Base-by-base conservation (phyloP, 37 sponge, comb jelly and placozoan species). In the Spongilla lacustris region DNA sequence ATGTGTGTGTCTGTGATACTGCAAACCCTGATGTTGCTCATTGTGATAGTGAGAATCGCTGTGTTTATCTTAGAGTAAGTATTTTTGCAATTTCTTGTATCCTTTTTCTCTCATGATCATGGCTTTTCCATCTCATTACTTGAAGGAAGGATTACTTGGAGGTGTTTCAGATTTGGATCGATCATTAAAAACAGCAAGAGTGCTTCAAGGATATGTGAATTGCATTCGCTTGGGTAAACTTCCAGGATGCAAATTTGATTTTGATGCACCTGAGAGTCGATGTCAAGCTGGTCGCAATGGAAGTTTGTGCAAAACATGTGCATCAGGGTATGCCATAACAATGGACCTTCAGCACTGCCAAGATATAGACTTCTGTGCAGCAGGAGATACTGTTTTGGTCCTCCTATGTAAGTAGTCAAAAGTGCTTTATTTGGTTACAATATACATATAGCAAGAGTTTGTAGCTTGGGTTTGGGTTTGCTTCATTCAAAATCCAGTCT, bases 241-340 rank as follows among this genome's bases (percentile, higher is more conserved):
- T 25, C 84, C 88, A 9, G 94, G 94, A 1, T 94, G 94, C 67
- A 68, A 71, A 34, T 94, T 87, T 78, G 70, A 88, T 69, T 94
- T 94, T 87, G 94, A 94, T 75, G 14, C 88, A 50, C 50, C 21
- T 12, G 77, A 79, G 66, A 37, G 17, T 2, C 94, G 91, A 70
- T 94, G 94, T 79, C 48, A 30, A 4, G 46, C 24, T 72, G 88
- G 89, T 25, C 90, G 94, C 69, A 71, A 30, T 66, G 94, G 94
- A 58, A 58, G 58, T 58, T 58, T 58, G 58, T 58, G 58, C 58
- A 58, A 58, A 58, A 58, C 58, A 58, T 58, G 58, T 58, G 58
- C 58, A 58, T 14, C 58, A 58, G 58, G 58, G 11, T 58, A 58
- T 58, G 58, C 58, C 58, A 58, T 58, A 17, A 58, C 58, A 6